Percentiles rank a stretch among this genome's conserved stretches.
These are phyloP conservation scores for Clarias pachynema DNA, from an alignment of 2,797 vertebrate species.

Conservation along the genomic window DNA sequence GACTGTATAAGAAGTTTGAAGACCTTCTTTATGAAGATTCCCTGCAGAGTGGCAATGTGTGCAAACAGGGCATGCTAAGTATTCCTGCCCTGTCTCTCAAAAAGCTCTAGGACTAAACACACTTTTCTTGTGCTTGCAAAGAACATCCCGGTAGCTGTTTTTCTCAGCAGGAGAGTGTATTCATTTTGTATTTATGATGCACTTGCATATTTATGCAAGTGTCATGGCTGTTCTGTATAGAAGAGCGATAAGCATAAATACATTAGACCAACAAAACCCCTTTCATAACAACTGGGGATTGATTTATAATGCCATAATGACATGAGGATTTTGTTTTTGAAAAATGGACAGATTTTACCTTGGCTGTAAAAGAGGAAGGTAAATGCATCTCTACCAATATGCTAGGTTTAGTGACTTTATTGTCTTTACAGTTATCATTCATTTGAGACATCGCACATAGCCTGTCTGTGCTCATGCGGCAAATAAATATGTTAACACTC, in stretches of 20 bases:
- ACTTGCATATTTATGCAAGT: conserved; percentile 20
- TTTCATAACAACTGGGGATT: conserved; percentile 25
- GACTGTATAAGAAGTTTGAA: conserved; percentile 20
- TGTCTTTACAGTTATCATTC: background rate
- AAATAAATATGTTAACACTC: conserved; percentile 46
- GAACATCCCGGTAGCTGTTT: background rate
- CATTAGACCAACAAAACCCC: conserved; percentile 21
- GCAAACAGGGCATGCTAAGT: conserved; percentile 33
- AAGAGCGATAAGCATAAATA: background rate
- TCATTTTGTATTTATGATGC: conserved; percentile 32
- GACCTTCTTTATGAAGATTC: conserved; percentile 8
- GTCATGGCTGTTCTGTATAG: background rate
- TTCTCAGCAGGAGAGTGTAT: conserved; percentile 16
- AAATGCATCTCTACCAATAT: conserved; percentile 3
- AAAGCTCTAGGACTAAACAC: conserved; percentile 11
- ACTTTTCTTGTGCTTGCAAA: conserved; percentile 23
- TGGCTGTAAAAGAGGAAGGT: conserved; percentile 1
- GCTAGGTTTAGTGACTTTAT: background rate
- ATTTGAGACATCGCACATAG: conserved; percentile 1
- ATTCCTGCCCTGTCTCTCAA: conserved; percentile 27
- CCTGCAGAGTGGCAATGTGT: conserved; percentile 32
- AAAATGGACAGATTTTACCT: conserved; percentile 17
- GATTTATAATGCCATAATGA: conserved; percentile 54
- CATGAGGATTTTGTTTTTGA: conserved; percentile 8
- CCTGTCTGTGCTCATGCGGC: conserved; percentile 19